Evolutionary conservation across 2,888 invertebrate genomes (phyloP), one percentile per base, ranked within the genome.

Genomic region (Synergus itoensis): DNA sequence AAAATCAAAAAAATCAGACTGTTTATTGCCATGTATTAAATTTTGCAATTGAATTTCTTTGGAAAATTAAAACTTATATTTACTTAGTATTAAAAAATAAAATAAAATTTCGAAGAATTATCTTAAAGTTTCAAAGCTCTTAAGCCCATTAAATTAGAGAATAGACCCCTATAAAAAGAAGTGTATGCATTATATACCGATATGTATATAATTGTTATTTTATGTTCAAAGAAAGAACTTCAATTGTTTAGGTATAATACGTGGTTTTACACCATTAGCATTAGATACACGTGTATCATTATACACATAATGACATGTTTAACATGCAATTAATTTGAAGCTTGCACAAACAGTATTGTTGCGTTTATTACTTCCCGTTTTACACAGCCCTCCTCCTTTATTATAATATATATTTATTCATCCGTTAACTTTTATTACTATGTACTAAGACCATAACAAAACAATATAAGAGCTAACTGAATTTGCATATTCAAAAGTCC

Each of bases 291-390:
- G 88, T 89, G 90, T 91, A 90, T 90, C 85, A 88, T 87, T 88
- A 86, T 90, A 90, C 88, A 89, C 88, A 90, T 89, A 90, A 89
- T 90, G 90, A 92, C 92, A 92, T 92, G 92, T 92, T 92, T 91
- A 91, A 92, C 92, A 92, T 92, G 92, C 90, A 92, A 92, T 91
- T 90, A 90, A 91, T 90, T 87, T 86, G 91, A 91, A 92, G 91
- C 91, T 90, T 89, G 91, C 90, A 91, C 91, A 90, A 91, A 91
- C 90, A 90, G 83, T 89, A 88, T 87, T 89, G 91, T 90, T 92
- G 91, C 90, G 90, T 91, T 90, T 88, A 60, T 67, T 73, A 53
- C 73, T 73, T 53, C 73, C 53, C n/a, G 36, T 73, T 73, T 81
- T 84, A 88, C 89, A 89, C 89, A 89, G 89, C 88, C 89, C 88